Conservation (phyloP, 1,140 invertebrate species). For the Lanistes nyassanus region DNA sequence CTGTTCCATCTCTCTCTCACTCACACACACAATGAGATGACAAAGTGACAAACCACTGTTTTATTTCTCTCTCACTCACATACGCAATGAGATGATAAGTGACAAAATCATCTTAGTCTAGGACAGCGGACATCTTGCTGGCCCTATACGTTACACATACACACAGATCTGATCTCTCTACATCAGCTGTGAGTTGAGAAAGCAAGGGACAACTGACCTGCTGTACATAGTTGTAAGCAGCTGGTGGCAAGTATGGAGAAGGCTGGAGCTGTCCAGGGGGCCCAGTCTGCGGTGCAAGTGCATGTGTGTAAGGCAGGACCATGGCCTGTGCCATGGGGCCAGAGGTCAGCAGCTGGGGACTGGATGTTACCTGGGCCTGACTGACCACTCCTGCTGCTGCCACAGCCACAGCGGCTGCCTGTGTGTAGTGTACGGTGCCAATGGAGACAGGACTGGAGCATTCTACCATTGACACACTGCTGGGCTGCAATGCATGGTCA, state of each 20-base stretch:
- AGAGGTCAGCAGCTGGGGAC: slow-evolving; percentile 39
- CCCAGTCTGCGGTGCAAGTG: slow-evolving; percentile 36
- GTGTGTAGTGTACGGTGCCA: slow-evolving; percentile 11
- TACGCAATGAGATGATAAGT: too few relatives aligned
- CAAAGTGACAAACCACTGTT: too few relatives aligned
- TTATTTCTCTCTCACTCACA: too few relatives aligned
- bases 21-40: too few relatives aligned
- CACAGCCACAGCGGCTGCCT: slow-evolving; percentile 30
- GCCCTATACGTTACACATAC: too few relatives aligned
- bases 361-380: slow-evolving; percentile 46
- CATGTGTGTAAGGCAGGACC: slow-evolving; percentile 52
- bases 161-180: too few relatives aligned
- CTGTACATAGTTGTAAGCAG: slow-evolving; percentile 58
- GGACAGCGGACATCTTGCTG: too few relatives aligned
- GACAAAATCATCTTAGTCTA: too few relatives aligned
- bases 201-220: slow-evolving; percentile 37
- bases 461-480: slow-evolving; percentile 49
- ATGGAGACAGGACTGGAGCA: slow-evolving; percentile 30
- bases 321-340: slow-evolving; percentile 49
- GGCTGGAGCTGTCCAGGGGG: slow-evolving; percentile 36
- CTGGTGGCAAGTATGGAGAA: slow-evolving; percentile 52
- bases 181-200: too few relatives aligned
- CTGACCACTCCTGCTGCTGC: slow-evolving; percentile 47
- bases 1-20: too few relatives aligned
- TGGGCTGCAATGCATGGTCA: slow-evolving; percentile 17